These are phyloP conservation scores for Yponomeuta sedellus DNA, from an alignment of 2,888 invertebrate species.

Conservation along the genomic window DNA sequence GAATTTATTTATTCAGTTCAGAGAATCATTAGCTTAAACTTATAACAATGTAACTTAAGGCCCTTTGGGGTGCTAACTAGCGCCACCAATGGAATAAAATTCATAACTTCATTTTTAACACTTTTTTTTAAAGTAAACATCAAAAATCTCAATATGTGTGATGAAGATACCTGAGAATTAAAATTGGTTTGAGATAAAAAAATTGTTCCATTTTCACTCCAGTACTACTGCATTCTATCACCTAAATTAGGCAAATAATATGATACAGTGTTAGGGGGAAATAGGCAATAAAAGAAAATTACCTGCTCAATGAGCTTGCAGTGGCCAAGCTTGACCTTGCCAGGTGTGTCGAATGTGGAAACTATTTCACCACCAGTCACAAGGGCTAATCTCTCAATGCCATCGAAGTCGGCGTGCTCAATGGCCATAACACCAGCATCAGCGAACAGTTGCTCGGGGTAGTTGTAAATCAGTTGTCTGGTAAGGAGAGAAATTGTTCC, in stretches of 20 bases:
- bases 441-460: conserved; percentile 99
- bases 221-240: neutral
- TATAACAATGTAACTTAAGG: too few species aligned
- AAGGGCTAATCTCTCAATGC: conserved; percentile 96
- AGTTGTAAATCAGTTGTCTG: conserved; percentile 99
- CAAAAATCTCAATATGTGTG: too few species aligned
- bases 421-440: conserved; percentile 99
- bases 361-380: conserved; percentile 99
- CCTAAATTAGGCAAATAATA: too few species aligned
- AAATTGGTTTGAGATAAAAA: neutral
- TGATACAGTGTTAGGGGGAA: too few species aligned
- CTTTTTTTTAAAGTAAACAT: too few species aligned
- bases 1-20: too few species aligned
- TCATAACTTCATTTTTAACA: too few species aligned
- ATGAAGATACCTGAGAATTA: too few species aligned
- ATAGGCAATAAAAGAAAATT: too few species aligned
- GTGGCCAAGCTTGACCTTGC: conserved; percentile 92
- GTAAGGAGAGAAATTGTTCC: conserved; percentile 22
- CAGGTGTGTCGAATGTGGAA: conserved; percentile 97
- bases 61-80: too few species aligned
- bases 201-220: neutral
- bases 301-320: conserved; percentile 97
- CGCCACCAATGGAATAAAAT: too few species aligned
- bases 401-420: conserved; percentile 99
- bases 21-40: too few species aligned